Base-by-base conservation (phyloP, 2,888 invertebrate species). In the Lochmaea crataegi region DNA sequence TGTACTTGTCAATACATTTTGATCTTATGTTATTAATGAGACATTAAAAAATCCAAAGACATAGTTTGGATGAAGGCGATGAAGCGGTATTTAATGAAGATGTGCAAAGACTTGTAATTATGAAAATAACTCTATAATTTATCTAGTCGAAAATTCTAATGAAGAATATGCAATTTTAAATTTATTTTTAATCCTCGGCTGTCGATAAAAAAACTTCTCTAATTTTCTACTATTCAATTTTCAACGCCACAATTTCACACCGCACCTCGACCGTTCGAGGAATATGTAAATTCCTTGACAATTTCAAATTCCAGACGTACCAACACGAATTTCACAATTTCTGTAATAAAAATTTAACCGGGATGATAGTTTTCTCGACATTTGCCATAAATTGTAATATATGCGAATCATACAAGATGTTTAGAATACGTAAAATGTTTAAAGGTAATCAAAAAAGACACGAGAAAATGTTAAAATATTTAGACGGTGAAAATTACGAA, bases 241-340 rank as follows among this genome's bases (percentile, higher is more conserved):
- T 11, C 42, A 18, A 14, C 18, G 57, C 57, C 42, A 57, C 66
- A 57, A 11, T 67, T 67, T 57, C 57, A 41, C 56, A 53, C 18
- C 56, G 56, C 12, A 41, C 16, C 38, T 65, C 41, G 42, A 67
- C 45, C 67, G 41, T 58, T 58, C 67, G 58, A 67, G 26, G 11
- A 32, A 58, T 58, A 67, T 67, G 67, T 67, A 67, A 58, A 67
- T 67, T 10, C 45, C 58, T 67, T 58, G 58, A 58, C 48, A 67
- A 58, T 67, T 58, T 32, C 6, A 45, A 58, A 67, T 67, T 67
- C 58, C 57, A 58, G n/a, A 42, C 58, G n/a, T 58, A 58, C 38
- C 32, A 60, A 38, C 58, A 42, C 18, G 67, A 58, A 56, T 56
- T 38, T 56, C 16, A 48, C 38, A 60, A 60, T 32, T 60, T 32